Evolutionary conservation across 2,113 vertebrate species (phyloP), one percentile per base, ranked within the genome.

Genomic region (Oplegnathus fasciatus): DNA sequence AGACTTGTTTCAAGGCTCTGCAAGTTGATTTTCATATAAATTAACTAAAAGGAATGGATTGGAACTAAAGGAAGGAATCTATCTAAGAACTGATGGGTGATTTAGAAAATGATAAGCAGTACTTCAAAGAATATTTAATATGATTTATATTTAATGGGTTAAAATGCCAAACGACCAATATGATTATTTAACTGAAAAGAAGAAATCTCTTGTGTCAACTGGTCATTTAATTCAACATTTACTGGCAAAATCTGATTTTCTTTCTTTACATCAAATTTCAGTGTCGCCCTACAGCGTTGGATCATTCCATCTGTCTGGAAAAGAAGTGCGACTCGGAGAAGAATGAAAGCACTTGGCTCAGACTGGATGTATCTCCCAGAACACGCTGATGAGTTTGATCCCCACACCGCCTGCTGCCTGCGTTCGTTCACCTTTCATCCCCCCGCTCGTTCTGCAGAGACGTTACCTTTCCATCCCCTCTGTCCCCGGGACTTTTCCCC

Each of bases 381-480:
- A 48, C 57, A 74, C 9, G 32, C 61, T 88, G 92, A 92, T 93
- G 91, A 89, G 88, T 91, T 88, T 90, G 88, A 92, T 85, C 90
- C 88, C 71, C 62, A 2, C 54, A 5, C 46, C 1, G 8, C n/a
- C 66, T 24, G 67, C 57, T 32, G 71, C 79, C 68, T 32, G 66
- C 75, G 0, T 64, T 67, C 9, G 0, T 24, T 75, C 75, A 84
- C 84, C 81, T 92, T 78, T 70, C 86, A 65, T 78, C 77, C 67
- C 77, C 5, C 0, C 6, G 8, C 50, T 64, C 9, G 11, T 76
- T 55, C 88, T 73, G 77, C 57, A 14, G 64, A 89, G 84, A 88
- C 30, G 75, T 61, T 84, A 75, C 81, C 82, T 86, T 84, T 85
- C 80, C 76, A 67, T 64, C 73, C 78, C 69, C 68, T 67, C 88